Conservation (phyloP, 2,113 vertebrate genomes). For the Argyrosomus japonicus region DNA sequence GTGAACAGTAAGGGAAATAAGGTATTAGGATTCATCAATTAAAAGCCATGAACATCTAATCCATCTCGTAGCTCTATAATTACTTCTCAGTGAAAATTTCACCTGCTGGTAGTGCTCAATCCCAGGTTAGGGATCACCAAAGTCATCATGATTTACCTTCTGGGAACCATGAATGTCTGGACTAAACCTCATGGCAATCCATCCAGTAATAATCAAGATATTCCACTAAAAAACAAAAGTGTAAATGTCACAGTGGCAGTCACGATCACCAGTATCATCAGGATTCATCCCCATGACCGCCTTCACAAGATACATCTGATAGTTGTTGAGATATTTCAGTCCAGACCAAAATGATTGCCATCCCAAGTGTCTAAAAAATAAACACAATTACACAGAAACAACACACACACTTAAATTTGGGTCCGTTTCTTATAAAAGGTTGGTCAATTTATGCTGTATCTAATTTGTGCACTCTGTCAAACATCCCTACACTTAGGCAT, state of each 20-base stretch:
- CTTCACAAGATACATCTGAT: not conserved
- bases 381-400: conserved; percentile 10
- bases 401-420: not conserved
- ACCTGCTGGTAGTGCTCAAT: not conserved
- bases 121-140: not conserved
- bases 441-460: not conserved
- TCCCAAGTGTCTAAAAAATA: not conserved
- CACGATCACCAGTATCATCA: not conserved
- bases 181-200: not conserved
- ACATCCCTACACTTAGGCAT: conserved; percentile 8
- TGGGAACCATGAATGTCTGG: not conserved
- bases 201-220: not conserved
- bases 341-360: not conserved
- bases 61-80: not conserved
- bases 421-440: not conserved
- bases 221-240: not conserved
- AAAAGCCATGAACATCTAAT: not conserved
- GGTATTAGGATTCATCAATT: not conserved
- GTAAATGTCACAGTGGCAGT: not conserved
- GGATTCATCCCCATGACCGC: not conserved
- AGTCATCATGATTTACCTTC: not conserved
- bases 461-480: conserved; percentile 36
- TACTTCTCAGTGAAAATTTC: not conserved
- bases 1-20: not conserved
- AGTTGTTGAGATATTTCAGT: not conserved